Percentiles rank a stretch among this genome's conserved stretches.
These are phyloP conservation scores for Campylomormyrus numenius DNA, from an alignment of 2,113 vertebrate genomes.

Conservation along the genomic window DNA sequence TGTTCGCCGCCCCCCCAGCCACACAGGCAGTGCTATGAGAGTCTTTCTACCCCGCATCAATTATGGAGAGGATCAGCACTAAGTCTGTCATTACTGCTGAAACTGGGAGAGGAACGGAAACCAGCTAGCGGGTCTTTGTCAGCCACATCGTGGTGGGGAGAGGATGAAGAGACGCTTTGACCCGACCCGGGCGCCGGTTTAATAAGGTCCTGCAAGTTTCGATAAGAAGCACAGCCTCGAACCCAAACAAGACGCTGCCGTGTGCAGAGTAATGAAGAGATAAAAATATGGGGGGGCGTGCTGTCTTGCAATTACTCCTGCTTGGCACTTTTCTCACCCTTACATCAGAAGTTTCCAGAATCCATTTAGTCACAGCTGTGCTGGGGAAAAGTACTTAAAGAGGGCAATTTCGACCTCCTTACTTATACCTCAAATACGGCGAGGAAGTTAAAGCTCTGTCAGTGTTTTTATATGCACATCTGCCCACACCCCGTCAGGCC, in stretches of 20 bases:
- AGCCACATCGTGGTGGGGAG: background rate
- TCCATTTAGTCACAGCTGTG: conserved; percentile 61
- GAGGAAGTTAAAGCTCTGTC: conserved; percentile 44
- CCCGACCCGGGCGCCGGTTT: conserved; percentile 32
- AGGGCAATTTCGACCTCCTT: conserved; percentile 33
- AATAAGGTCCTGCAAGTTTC: conserved; percentile 49
- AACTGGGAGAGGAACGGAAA: background rate
- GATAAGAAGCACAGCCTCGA: conserved; percentile 54
- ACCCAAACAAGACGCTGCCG: conserved; percentile 43
- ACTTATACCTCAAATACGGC: conserved; percentile 34
- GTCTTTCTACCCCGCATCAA: background rate
- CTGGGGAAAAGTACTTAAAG: conserved; percentile 47
- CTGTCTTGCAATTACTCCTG: conserved; percentile 45
- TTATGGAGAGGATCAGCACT: background rate
- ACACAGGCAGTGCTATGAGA: background rate
- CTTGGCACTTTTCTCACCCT: conserved; percentile 43
- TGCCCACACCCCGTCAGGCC: conserved; percentile 24
- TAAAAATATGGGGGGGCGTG: conserved; percentile 25
- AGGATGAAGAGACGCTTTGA: conserved; percentile 41
- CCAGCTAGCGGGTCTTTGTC: background rate
- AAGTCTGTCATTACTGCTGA: background rate
- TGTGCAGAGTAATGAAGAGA: conserved; percentile 45
- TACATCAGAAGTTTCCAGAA: conserved; percentile 49
- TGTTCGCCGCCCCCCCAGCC: background rate
- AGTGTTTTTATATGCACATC: conserved; percentile 34